Base-by-base conservation (phyloP, 2,888 invertebrate genomes). In the Tinea pellionella region DNA sequence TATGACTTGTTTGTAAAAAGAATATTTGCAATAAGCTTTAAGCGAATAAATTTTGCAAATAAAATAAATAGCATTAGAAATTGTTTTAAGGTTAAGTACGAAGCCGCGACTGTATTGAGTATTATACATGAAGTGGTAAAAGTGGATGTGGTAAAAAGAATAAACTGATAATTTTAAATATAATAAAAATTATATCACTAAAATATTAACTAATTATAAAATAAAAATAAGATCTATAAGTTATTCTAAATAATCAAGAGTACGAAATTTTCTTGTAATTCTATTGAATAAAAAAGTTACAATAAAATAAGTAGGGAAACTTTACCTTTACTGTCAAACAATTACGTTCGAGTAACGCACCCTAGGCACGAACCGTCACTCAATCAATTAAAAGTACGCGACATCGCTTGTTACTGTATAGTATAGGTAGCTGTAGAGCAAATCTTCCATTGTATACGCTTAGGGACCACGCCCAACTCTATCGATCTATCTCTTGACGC, bases 401-500 rank as follows among this genome's bases (percentile, higher is more conserved):
- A 47, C 47, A 47, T 47, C 47, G 13, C 47, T 16, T 47, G 13
- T n/a, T 16, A 47, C 47, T 13, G 6, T 47, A 47, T 16, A 16
- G 15, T 47, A 47, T 47, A 47, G 13, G 47, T 47, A 47, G 47
- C 47, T 47, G 16, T 47, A 47, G 47, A 59, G 13, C 59, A 42
- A 59, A 59, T 59, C 59, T 59, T 30, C 19, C 43, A 37, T 37
- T 58, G 58, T 24, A 58, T 58, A 59, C 59, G 59, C 24, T 59
- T 59, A 59, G 18, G 42, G 41, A 42, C 18, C 42, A 41, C 59
- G 43, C 59, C 42, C 59, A n/a, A 18, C 37, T 42, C 4, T 43
- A 43, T 43, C 59, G 41, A 59, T 59, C 59, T 19, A 42, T 19
- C 59, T 37, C 37, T 41, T 37, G 30, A 41, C 59, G 59, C 59